Evolutionary conservation across 2,113 vertebrate species (phyloP).

Genomic region (Anseranas semipalmata): DNA sequence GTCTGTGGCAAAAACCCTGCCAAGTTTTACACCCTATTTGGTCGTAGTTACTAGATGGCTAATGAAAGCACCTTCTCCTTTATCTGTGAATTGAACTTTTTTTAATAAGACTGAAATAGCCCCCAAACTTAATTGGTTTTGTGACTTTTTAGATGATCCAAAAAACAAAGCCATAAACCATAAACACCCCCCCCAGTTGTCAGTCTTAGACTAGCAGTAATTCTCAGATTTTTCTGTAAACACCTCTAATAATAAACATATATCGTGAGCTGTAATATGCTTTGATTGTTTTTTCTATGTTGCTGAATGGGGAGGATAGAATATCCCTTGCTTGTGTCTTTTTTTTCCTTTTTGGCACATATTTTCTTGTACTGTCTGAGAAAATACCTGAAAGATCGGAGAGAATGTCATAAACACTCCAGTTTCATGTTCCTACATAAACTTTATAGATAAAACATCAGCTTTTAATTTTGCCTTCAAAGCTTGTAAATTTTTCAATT

Average conservation of each 20-base stretch:
- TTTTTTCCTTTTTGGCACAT: not conserved
- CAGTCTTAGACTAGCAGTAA: slow-evolving; percentile 62
- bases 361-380: not conserved
- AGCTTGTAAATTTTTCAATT: not conserved
- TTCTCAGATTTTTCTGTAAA: slow-evolving; percentile 79
- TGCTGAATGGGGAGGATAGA: not conserved
- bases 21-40: slow-evolving; percentile 95
- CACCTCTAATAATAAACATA: slow-evolving; percentile 78
- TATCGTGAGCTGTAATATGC: slow-evolving; percentile 59
- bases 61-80: slow-evolving; percentile 30
- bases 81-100: slow-evolving; percentile 33
- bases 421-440: not conserved
- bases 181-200: not conserved
- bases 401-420: not conserved
- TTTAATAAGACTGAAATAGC: slow-evolving; percentile 51
- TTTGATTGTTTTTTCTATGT: not conserved
- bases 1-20: slow-evolving; percentile 88
- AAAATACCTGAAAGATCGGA: not conserved
- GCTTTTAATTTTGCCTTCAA: not conserved
- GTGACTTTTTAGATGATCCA: slow-evolving; percentile 72
- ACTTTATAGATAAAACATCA: not conserved
- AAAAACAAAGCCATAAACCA: slow-evolving; percentile 63
- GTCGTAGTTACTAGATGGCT: slow-evolving; percentile 89
- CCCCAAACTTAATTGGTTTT: slow-evolving; percentile 66
- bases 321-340: not conserved